Percentiles rank a stretch among this genome's conserved stretches.
These are phyloP conservation scores for Ophioninae sp. DNA, from an alignment of 2,888 invertebrate species.

Conservation along the genomic window DNA sequence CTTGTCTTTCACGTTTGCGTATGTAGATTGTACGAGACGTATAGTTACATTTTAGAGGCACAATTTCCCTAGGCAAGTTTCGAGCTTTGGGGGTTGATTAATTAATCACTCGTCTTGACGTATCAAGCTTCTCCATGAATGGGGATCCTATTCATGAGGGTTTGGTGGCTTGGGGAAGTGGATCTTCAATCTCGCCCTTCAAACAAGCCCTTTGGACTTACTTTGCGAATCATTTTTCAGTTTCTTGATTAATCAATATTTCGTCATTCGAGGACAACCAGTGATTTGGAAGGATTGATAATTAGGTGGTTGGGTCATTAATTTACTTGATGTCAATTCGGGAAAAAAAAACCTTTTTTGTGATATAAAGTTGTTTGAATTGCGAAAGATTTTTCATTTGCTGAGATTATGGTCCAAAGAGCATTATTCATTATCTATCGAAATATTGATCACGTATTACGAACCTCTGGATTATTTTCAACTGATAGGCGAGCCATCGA, in stretches of 20 bases:
- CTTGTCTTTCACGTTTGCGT: constrained; percentile 22
- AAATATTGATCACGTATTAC: neutral
- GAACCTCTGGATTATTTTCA: neutral
- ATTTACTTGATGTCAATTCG: neutral
- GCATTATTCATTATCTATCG: neutral
- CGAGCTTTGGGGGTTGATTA: constrained; percentile 47
- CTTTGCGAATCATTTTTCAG: neutral
- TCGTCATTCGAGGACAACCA: too few relatives aligned
- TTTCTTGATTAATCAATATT: neutral
- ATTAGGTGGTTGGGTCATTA: too few relatives aligned
- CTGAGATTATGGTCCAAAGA: neutral
- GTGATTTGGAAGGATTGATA: too few relatives aligned
- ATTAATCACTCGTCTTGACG: constrained; percentile 50
- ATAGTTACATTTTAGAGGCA: constrained; percentile 27
- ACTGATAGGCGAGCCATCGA: neutral
- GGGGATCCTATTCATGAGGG: constrained; percentile 41
- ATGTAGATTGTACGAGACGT: neutral
- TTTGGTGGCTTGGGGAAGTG: constrained; percentile 2
- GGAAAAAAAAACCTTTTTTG: too few relatives aligned
- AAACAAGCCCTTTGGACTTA: neutral
- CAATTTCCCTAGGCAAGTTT: constrained; percentile 27
- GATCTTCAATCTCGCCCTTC: neutral
- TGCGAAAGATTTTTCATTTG: neutral
- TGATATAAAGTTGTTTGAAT: neutral
- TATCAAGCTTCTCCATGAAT: constrained; percentile 27